Percentiles rank a stretch among this genome's conserved stretches.
Evolutionary conservation across 2,113 vertebrate genomes (phyloP).

Genomic region (Chionis minor): DNA sequence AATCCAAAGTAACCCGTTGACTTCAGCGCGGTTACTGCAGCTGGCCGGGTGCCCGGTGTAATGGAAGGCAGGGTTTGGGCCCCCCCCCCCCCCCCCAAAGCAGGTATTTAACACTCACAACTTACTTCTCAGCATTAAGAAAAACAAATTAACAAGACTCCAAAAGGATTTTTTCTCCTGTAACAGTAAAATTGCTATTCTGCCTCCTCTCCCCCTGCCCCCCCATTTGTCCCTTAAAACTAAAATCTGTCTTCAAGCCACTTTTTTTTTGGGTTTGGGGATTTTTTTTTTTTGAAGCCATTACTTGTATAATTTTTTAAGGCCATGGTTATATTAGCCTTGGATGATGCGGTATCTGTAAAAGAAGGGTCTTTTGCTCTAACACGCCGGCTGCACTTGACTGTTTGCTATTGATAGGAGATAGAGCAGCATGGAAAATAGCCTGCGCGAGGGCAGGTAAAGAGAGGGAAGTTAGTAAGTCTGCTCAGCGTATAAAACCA

Average conservation of each 20-base stretch:
- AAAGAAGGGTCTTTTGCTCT: background rate
- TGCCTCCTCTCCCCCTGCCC: too few relatives aligned
- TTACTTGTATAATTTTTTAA: constrained; percentile 63
- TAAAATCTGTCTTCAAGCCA: background rate
- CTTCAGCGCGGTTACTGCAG: background rate
- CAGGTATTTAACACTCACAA: background rate
- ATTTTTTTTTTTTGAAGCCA: background rate
- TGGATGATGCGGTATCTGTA: constrained; percentile 13
- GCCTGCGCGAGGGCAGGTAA: constrained; percentile 7
- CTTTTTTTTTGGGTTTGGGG: rapidly evolving
- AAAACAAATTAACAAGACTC: background rate
- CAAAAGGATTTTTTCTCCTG: background rate
- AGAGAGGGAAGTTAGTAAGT: background rate
- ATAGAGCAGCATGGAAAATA: constrained; percentile 69
- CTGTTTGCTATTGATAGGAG: constrained; percentile 69
- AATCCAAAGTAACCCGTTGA: background rate
- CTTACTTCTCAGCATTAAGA: background rate
- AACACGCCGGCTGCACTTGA: constrained; percentile 4
- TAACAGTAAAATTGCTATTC: background rate
- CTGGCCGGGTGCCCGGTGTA: background rate
- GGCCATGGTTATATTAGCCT: constrained; percentile 52
- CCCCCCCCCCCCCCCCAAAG: background rate
- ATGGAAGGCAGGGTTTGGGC: background rate
- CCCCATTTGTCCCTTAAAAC: background rate
- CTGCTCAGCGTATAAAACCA: constrained; percentile 59